A percentile compares a stretch with the other conserved stretches of the same genome.
Evolutionary conservation across 2,888 invertebrate genomes (phyloP).

Genomic region (Deilephila porcellus): DNA sequence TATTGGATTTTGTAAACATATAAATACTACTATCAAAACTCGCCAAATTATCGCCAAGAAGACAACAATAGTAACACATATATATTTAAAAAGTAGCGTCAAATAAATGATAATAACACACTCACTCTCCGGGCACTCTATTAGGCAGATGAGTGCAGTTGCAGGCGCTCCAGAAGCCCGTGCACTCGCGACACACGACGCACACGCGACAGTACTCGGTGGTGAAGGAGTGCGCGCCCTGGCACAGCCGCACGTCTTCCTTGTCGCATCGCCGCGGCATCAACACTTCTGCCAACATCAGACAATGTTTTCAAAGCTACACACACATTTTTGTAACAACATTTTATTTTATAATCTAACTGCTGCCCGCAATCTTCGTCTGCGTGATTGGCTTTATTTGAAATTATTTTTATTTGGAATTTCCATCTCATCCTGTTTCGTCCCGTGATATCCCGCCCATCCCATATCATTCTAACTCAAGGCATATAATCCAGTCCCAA

Average conservation of each 20-base stretch:
- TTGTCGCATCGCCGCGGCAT: constrained; percentile 38
- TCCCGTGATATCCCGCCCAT: no score
- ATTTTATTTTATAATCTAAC: no score
- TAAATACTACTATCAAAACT: no score
- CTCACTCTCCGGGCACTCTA: constrained; percentile 94
- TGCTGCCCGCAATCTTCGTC: no score
- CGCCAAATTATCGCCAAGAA: no score
- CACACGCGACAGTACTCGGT: constrained; percentile 95
- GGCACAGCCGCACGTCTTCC: constrained; percentile 80
- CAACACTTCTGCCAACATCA: constrained; percentile 41
- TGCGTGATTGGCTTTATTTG: no score
- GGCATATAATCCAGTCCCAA: no score
- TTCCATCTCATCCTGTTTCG: no score
- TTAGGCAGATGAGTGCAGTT: constrained; percentile 86
- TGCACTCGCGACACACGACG: constrained; percentile 95
- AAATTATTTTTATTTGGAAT: no score
- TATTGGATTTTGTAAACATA: no score
- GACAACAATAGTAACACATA: background rate
- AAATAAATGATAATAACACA: constrained; percentile 44
- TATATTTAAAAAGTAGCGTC: background rate
- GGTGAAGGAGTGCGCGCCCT: constrained; percentile 90
- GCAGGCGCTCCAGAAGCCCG: constrained; percentile 93
- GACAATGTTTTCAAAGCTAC: background rate
- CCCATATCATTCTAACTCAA: no score
- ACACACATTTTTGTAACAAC: no score